A percentile compares a stretch with the other conserved stretches of the same genome.
Conservation (phyloP, 1,140 invertebrate genomes). For the Drosophila gunungcola region DNA sequence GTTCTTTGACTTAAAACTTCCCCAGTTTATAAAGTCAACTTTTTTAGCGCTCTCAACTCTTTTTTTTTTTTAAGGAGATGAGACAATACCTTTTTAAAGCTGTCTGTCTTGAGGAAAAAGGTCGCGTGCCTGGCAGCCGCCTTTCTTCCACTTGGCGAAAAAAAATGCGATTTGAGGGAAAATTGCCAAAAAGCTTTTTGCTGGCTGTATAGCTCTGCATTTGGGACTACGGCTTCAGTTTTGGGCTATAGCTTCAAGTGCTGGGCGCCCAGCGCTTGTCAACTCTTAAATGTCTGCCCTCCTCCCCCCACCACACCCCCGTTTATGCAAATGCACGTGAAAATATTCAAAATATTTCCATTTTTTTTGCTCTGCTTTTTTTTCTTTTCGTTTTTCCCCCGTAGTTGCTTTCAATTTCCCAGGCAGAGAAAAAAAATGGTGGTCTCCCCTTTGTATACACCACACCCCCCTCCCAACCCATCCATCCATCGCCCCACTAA, state of each 20-base stretch:
- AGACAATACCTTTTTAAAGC: slow-evolving; percentile 25
- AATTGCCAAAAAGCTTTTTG: slow-evolving; percentile 80
- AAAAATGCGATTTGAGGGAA: slow-evolving; percentile 59
- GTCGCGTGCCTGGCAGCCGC: slow-evolving; percentile 4
- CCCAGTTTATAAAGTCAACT: no score
- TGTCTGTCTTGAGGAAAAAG: background rate
- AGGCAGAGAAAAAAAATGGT: background rate
- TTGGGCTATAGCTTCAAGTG: slow-evolving; percentile 59
- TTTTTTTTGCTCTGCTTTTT: slow-evolving; percentile 33
- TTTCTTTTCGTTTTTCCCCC: background rate
- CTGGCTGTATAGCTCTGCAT: slow-evolving; percentile 28
- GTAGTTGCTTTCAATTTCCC: slow-evolving; percentile 68
- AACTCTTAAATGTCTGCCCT: slow-evolving; percentile 18
- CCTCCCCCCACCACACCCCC: background rate
- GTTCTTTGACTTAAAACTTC: no score
- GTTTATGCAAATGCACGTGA: slow-evolving; percentile 81
- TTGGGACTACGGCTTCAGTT: slow-evolving; percentile 21
- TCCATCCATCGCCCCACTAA: background rate
- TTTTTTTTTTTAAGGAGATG: no score
- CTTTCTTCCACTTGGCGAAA: slow-evolving; percentile 22
- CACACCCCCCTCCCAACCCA: background rate
- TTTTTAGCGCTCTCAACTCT: no score
- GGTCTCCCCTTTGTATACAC: background rate
- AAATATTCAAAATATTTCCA: slow-evolving; percentile 81
- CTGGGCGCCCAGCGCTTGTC: slow-evolving; percentile 55